Evolutionary conservation across 1,140 invertebrate genomes (phyloP).

Genomic region (Plectrocnemia conspersa): DNA sequence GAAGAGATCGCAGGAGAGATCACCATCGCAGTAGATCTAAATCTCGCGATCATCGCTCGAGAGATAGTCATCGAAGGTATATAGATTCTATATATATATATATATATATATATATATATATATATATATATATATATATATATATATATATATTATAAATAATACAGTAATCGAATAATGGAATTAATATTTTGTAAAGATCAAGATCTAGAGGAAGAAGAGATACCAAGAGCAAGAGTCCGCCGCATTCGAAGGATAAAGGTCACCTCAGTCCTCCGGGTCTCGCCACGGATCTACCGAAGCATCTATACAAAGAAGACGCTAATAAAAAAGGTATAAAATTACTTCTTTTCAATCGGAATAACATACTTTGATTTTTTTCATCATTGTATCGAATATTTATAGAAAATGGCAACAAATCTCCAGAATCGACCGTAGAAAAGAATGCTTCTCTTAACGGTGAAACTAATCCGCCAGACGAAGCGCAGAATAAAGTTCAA

Average conservation of each 20-base stretch:
- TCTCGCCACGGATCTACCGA: conserved; percentile 29
- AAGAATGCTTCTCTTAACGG: conserved; percentile 16
- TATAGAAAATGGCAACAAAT: conserved; percentile 33
- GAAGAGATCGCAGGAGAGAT: conserved; percentile 38
- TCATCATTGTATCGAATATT: not conserved
- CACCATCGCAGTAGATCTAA: conserved; percentile 30
- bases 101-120: too few species aligned
- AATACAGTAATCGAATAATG: too few species aligned
- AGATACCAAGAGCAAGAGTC: conserved; percentile 29
- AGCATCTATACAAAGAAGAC: conserved; percentile 31
- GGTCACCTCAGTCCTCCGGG: conserved; percentile 30
- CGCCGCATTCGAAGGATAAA: conserved; percentile 19
- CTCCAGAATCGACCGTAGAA: conserved; percentile 9
- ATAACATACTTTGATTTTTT: conserved; percentile 8
- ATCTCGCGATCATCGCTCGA: conserved; percentile 30
- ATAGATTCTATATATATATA: too few species aligned
- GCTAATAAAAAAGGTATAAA: conserved; percentile 29
- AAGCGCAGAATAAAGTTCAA: conserved; percentile 10
- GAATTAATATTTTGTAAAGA: conserved; percentile 9
- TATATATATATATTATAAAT: conserved; percentile 1
- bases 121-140: too few species aligned
- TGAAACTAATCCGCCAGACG: not conserved
- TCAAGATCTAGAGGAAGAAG: conserved; percentile 27
- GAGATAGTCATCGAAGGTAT: conserved; percentile 31
- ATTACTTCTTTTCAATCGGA: not conserved